Conservation (phyloP, 2,113 vertebrate genomes). For the Podiceps cristatus region DNA sequence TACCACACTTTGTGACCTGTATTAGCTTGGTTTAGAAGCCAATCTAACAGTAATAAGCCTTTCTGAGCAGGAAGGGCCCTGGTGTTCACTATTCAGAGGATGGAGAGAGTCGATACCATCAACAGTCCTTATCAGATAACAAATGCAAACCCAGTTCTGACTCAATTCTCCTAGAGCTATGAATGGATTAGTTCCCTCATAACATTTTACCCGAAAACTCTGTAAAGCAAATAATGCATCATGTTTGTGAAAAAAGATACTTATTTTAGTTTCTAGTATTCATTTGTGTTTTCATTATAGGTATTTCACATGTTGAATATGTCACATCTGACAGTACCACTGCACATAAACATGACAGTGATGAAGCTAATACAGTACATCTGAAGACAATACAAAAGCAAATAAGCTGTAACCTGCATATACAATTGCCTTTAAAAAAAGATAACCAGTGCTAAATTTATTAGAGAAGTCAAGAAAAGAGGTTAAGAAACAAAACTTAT, state of each 20-base stretch:
- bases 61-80: conserved; percentile 18
- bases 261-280: background rate
- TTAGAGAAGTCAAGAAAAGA: background rate
- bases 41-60: conserved; percentile 41
- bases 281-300: background rate
- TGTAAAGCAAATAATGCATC: background rate
- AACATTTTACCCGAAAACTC: background rate
- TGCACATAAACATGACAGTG: background rate
- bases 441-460: background rate
- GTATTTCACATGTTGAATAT: background rate
- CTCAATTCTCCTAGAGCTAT: background rate
- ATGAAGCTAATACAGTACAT: background rate
- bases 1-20: conserved; percentile 37
- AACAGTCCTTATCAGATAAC: background rate
- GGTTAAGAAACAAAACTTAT: background rate
- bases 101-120: background rate
- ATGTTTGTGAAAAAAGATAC: background rate
- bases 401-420: background rate
- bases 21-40: conserved; percentile 51
- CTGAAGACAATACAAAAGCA: background rate
- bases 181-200: background rate
- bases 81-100: background rate
- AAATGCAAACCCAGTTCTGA: conserved; percentile 28
- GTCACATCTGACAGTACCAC: background rate
- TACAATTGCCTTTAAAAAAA: background rate